Evolutionary conservation across 1,140 invertebrate genomes (phyloP), one percentile per base, ranked within the genome.

Genomic region (Atta colombica): DNA sequence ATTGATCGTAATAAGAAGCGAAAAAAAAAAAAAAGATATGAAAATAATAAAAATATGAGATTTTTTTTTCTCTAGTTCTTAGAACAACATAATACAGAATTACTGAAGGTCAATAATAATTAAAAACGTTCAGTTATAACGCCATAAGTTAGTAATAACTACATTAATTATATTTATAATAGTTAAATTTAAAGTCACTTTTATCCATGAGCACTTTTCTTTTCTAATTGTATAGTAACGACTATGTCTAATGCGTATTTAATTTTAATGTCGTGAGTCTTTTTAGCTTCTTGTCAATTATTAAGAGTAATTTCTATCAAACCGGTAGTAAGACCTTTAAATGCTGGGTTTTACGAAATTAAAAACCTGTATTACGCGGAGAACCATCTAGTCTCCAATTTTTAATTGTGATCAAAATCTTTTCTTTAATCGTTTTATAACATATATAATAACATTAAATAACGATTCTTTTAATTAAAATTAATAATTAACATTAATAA

Each of bases 301-400:
- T 89, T 87, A 81, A 82, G 55, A 87, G 28, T 75, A 75, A 89
- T 89, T 87, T 86, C 45, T 84, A 69, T 81, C 61, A 77, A 85
- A 77, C 58, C 55, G 51, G n/a, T 51, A 35, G 69, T 39, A 63
- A 74, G 21, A 89, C 86, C 49, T 82, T 89, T 66, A 77, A 75
- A 89, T 60, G 35, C 3, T 53, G 12, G 51, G 18, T 78, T 6
- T 65, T 35, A n/a, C 39, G 51, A 53, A 28, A 65, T 31, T 78
- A 78, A 78, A 78, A 51, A 66, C 28, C 10, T 1, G 35, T 65
- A 65, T 78, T 66, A 66, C 25, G 75, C 18, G 6, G 6, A 31
- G 12, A 49, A 12, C 51, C 39, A 18, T 65, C 39, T 8, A 7
- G 31, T 77, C 21, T 14, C 61, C 25, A 65, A 65, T 25, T 65